Conservation (phyloP, 1,140 invertebrate species). For the Spodoptera litura region DNA sequence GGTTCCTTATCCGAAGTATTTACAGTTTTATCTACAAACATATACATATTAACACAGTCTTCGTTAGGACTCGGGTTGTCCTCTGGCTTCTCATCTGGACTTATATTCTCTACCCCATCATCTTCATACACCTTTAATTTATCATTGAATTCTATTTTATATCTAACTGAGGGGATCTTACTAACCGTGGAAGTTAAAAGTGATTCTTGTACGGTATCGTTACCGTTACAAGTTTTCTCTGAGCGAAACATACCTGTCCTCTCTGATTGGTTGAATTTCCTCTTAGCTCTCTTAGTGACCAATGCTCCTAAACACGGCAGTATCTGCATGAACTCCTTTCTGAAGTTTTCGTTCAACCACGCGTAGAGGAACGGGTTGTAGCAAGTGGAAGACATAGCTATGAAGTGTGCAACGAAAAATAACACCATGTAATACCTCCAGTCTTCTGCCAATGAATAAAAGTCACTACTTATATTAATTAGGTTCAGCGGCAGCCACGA, state of each 20-base stretch:
- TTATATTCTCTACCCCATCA: slow-evolving; percentile 72
- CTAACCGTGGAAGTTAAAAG: slow-evolving; percentile 85
- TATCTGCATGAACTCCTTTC: slow-evolving; percentile 96
- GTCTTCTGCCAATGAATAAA: slow-evolving; percentile 88
- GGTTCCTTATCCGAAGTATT: slow-evolving; percentile 78
- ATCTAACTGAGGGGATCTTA: slow-evolving; percentile 77
- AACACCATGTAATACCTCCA: slow-evolving; percentile 94
- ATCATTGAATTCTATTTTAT: slow-evolving; percentile 79
- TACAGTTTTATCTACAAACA: slow-evolving; percentile 80
- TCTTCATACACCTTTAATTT: slow-evolving; percentile 72
- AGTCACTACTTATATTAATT: slow-evolving; percentile 95
- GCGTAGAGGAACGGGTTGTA: slow-evolving; percentile 97
- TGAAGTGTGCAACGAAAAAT: slow-evolving; percentile 96
- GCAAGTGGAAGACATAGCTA: slow-evolving; percentile 98
- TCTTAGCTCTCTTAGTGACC: slow-evolving; percentile 72
- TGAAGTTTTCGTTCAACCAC: slow-evolving; percentile 99
- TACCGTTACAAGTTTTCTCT: slow-evolving; percentile 91
- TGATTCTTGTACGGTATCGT: slow-evolving; percentile 91
- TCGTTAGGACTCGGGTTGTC: slow-evolving; percentile 76
- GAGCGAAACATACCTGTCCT: slow-evolving; percentile 81
- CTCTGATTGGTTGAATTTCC: slow-evolving; percentile 77
- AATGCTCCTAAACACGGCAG: slow-evolving; percentile 90
- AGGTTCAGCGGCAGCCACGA: slow-evolving; percentile 98
- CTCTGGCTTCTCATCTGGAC: slow-evolving; percentile 79
- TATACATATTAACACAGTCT: slow-evolving; percentile 82